A percentile compares a stretch with the other conserved stretches of the same genome.
phyloP scores from a whole-genome alignment of 2,113 vertebrate species.

The Elaphurus davidianus region DNA sequence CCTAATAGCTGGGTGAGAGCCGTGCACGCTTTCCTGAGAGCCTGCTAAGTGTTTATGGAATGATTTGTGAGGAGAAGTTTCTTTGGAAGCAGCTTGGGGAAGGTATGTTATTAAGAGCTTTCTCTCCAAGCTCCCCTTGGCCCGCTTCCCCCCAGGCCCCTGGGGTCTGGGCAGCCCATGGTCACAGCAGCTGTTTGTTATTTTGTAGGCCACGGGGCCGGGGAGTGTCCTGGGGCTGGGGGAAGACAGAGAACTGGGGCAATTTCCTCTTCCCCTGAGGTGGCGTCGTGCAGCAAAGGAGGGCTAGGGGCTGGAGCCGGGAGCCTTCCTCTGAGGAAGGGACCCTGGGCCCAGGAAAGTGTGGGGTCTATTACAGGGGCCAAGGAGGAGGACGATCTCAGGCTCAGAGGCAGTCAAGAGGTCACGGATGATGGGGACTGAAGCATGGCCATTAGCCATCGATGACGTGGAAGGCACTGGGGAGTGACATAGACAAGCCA shows the following conservation, averaged over 20 bases:
- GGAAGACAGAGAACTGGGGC: constrained; percentile 58
- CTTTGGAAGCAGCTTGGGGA: constrained; percentile 78
- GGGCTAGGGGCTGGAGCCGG: background rate
- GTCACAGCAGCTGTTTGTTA: constrained; percentile 79
- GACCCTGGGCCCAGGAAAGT: background rate
- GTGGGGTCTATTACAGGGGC: background rate
- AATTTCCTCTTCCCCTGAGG: constrained; percentile 42
- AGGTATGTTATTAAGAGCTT: constrained; percentile 77
- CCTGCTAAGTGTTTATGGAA: constrained; percentile 83
- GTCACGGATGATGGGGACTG: background rate
- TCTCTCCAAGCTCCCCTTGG: constrained; percentile 73
- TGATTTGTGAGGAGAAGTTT: constrained; percentile 79
- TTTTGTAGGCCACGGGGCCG: constrained; percentile 64
- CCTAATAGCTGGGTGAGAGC: constrained; percentile 74
- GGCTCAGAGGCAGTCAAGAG: background rate
- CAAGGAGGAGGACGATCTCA: background rate
- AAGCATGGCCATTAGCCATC: background rate
- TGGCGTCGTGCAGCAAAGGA: background rate
- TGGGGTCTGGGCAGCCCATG: constrained; percentile 74
- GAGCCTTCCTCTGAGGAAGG: background rate
- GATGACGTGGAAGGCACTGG: background rate
- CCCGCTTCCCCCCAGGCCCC: constrained; percentile 48
- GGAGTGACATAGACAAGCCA: background rate
- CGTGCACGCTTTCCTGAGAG: constrained; percentile 69
- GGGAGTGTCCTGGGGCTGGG: background rate